Percentiles rank a stretch among this genome's conserved stretches.
Evolutionary conservation across 2,113 vertebrate species (phyloP).

Genomic region (Grus americana): DNA sequence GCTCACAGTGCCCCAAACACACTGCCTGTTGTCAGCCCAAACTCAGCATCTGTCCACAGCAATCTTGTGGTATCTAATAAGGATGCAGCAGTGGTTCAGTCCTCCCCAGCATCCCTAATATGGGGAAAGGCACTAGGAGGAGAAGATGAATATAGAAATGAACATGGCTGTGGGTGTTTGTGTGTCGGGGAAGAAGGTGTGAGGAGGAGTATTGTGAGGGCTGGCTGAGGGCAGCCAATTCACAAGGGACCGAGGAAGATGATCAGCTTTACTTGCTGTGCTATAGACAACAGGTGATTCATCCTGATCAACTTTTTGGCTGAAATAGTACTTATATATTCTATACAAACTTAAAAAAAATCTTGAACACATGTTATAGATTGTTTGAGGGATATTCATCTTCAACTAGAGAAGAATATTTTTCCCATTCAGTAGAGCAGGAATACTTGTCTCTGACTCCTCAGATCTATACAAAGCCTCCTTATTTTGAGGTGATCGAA

Average conservation of each 20-base stretch:
- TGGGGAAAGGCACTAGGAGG: neutral
- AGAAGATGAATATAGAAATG: neutral
- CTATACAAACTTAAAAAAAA: neutral
- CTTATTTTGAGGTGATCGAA: neutral
- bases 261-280: neutral
- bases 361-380: fast-evolving
- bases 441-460: neutral
- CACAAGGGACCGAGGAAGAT: fast-evolving
- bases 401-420: neutral
- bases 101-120: neutral
- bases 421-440: neutral
- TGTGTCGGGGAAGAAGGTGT: neutral
- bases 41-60: neutral
- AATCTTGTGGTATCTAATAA: neutral
- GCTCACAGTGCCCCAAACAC: neutral
- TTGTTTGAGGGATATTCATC: neutral
- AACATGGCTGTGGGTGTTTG: neutral
- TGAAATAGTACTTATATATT: neutral
- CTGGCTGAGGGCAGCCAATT: neutral
- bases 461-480: neutral
- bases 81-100: neutral
- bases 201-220: neutral
- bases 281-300: fast-evolving
- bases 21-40: neutral
- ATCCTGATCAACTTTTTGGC: neutral